Evolutionary conservation across 1,140 invertebrate species (phyloP).

Genomic region (Lethocerus indicus): DNA sequence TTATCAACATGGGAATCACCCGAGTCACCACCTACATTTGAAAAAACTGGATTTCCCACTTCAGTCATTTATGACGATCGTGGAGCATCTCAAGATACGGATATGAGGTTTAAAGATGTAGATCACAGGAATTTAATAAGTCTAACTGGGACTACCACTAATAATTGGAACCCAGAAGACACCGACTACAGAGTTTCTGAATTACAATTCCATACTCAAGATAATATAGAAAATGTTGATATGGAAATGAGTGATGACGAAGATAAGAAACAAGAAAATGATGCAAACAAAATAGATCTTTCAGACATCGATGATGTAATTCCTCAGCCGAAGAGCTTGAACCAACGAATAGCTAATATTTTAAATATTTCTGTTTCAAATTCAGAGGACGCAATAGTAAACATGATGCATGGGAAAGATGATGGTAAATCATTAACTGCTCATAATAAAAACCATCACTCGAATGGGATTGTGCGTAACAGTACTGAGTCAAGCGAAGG

Average conservation of each 20-base stretch:
- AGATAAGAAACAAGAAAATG: conserved; percentile 12
- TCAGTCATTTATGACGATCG: conserved; percentile 37
- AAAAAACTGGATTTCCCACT: conserved; percentile 30
- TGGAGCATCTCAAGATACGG: conserved; percentile 10
- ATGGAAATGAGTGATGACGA: conserved; percentile 61
- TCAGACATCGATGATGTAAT: too few species aligned
- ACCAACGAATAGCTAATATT: neutral
- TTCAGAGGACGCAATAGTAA: neutral
- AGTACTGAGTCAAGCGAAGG: neutral
- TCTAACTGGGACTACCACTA: conserved; percentile 49
- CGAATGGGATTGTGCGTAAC: neutral
- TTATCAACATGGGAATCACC: conserved; percentile 24
- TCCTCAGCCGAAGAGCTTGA: neutral
- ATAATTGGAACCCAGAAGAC: conserved; percentile 1
- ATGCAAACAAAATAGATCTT: too few species aligned
- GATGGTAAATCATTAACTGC: too few species aligned
- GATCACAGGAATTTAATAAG: conserved; percentile 73
- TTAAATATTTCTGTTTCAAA: neutral
- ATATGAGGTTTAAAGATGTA: conserved; percentile 33
- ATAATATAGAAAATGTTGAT: conserved; percentile 45
- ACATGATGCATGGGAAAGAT: neutral
- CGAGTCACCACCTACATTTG: conserved; percentile 45
- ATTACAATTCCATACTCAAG: conserved; percentile 17
- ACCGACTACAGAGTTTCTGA: conserved; percentile 2
- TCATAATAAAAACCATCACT: neutral